phyloP scores from a whole-genome alignment of 2,888 invertebrate species.

The Lepeophtheirus nordmannii region DNA sequence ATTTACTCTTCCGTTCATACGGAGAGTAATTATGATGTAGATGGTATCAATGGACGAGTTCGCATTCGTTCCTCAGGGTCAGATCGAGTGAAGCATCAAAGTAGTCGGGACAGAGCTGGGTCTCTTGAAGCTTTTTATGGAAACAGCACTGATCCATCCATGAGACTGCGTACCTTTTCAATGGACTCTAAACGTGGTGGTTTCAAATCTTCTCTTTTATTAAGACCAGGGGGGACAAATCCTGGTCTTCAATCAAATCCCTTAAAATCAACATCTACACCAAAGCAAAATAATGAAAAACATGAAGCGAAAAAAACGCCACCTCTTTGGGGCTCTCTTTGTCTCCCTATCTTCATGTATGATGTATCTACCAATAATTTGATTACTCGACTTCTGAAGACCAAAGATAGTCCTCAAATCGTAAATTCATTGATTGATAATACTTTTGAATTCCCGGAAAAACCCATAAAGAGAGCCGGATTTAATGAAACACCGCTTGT shows the following conservation, averaged over 20 bases:
- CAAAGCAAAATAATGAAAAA: neutral
- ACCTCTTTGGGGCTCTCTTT: slow-evolving; percentile 13
- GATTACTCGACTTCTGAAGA: neutral
- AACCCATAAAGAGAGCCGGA: neutral
- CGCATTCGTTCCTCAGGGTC: slow-evolving; percentile 3
- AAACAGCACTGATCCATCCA: neutral
- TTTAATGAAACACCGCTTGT: slow-evolving; percentile 8
- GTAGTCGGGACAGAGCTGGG: neutral
- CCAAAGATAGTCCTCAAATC: neutral
- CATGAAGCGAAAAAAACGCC: neutral
- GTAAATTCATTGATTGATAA: neutral
- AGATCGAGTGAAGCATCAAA: neutral
- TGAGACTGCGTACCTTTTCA: neutral
- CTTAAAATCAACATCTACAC: neutral
- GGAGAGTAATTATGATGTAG: neutral
- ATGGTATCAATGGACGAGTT: neutral
- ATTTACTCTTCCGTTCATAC: neutral
- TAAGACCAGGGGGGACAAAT: neutral
- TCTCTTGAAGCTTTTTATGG: neutral
- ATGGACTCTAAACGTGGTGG: neutral
- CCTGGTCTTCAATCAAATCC: neutral
- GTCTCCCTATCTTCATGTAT: neutral
- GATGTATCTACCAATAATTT: slow-evolving; percentile 7
- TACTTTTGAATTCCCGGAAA: neutral
- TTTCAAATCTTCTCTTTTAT: neutral